phyloP scores from a whole-genome alignment of 2,797 vertebrate species.

The Phrynocephalus guinanensis region DNA sequence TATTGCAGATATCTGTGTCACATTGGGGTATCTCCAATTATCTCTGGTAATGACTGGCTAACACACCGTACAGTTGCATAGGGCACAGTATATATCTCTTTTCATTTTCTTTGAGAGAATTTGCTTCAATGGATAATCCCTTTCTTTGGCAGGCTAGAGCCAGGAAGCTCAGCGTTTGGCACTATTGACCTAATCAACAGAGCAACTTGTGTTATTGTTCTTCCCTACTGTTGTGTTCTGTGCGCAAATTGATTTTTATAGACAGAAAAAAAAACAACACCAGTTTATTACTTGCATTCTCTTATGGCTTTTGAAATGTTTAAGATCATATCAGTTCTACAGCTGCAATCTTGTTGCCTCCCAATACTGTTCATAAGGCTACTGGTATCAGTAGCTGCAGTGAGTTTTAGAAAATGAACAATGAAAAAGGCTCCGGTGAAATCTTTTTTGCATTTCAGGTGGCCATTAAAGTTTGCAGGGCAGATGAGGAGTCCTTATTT shows the following conservation, averaged over 20 bases:
- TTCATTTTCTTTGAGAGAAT: slow-evolving; percentile 20
- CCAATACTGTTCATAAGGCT: too few species aligned
- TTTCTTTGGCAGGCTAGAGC: not conserved
- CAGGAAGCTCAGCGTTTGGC: slow-evolving; percentile 44
- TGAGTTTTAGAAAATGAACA: too few species aligned
- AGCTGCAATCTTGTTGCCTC: too few species aligned
- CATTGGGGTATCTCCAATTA: not conserved
- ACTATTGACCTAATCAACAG: slow-evolving; percentile 44
- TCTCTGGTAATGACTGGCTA: not conserved
- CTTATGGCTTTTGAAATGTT: not conserved
- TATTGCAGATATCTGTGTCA: slow-evolving; percentile 39
- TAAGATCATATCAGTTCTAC: not conserved
- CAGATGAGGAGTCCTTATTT: too few species aligned
- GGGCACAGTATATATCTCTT: slow-evolving; percentile 27
- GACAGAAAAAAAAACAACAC: slow-evolving; percentile 23
- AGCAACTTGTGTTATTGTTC: slow-evolving; percentile 11
- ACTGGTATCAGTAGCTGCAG: too few species aligned
- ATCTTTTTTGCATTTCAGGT: too few species aligned
- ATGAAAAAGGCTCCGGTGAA: too few species aligned
- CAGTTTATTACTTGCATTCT: slow-evolving; percentile 7
- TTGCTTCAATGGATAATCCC: slow-evolving; percentile 15
- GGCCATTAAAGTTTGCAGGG: too few species aligned
- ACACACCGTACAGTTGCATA: not conserved
- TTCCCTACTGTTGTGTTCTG: slow-evolving; percentile 33
- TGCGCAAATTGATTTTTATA: slow-evolving; percentile 19